A percentile compares a stretch with the other conserved stretches of the same genome.
Evolutionary conservation across 2,888 invertebrate genomes (phyloP).

Genomic region (Tridacna crocea): DNA sequence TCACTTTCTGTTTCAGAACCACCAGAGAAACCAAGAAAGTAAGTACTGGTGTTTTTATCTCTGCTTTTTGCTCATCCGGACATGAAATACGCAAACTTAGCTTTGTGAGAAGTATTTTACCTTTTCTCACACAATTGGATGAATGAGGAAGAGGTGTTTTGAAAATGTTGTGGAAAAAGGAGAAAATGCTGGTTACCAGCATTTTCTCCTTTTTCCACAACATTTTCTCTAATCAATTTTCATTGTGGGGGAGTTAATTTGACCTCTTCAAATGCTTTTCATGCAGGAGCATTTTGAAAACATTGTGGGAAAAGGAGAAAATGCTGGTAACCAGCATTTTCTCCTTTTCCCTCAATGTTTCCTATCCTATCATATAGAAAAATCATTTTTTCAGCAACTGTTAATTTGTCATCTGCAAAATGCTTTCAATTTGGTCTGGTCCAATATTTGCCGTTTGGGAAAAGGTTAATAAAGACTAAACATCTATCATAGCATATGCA

Average conservation of each 20-base stretch:
- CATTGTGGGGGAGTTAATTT: no score
- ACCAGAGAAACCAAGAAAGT: constrained; percentile 76
- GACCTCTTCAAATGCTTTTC: no score
- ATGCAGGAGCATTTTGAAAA: not conserved
- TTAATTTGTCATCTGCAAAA: no score
- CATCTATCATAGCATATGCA: no score
- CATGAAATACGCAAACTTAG: not conserved
- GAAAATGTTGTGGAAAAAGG: not conserved
- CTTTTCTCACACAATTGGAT: not conserved
- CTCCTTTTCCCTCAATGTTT: not conserved
- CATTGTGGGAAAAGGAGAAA: not conserved
- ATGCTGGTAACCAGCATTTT: not conserved
- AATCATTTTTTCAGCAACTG: no score
- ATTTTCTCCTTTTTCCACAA: not conserved
- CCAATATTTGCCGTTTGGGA: no score
- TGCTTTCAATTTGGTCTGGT: no score
- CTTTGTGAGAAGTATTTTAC: not conserved
- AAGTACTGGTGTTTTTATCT: constrained; percentile 51
- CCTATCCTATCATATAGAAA: no score
- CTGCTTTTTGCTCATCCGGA: no score
- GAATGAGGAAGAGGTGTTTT: not conserved
- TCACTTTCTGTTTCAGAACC: constrained; percentile 66
- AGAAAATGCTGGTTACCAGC: not conserved
- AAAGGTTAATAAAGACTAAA: no score
- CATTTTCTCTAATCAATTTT: no score